A percentile compares a stretch with the other conserved stretches of the same genome.
Conservation (phyloP, 2,888 invertebrate species). For the Hololepta plana region DNA sequence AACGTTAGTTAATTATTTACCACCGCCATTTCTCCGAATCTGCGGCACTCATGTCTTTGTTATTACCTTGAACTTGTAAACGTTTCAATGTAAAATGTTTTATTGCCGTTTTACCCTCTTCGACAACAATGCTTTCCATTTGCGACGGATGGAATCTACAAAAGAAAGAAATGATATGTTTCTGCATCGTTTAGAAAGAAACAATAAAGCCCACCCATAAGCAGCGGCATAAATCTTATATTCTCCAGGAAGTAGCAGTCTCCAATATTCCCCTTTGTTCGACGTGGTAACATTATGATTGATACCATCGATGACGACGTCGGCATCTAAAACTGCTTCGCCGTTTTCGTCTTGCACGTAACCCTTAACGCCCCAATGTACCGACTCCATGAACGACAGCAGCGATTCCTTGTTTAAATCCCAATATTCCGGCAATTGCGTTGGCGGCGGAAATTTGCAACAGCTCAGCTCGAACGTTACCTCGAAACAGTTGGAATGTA, state of each 20-base stretch:
- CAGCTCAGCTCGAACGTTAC: constrained; percentile 94
- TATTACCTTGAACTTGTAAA: too few relatives aligned
- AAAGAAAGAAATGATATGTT: constrained; percentile 11
- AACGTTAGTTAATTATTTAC: too few relatives aligned
- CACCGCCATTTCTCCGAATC: too few relatives aligned
- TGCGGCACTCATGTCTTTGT: too few relatives aligned
- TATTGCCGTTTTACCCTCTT: constrained; percentile 22
- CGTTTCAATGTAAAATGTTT: constrained; percentile 27
- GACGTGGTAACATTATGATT: constrained; percentile 66
- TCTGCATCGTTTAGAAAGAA: background rate
- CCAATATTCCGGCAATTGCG: constrained; percentile 65
- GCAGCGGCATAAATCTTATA: constrained; percentile 60
- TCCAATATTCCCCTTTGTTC: constrained; percentile 81
- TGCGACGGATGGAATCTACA: constrained; percentile 35
- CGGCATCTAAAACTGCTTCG: constrained; percentile 51
- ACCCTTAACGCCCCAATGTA: constrained; percentile 52
- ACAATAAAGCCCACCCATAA: constrained; percentile 39
- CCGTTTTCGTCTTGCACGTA: constrained; percentile 42
- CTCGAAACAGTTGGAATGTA: constrained; percentile 88
- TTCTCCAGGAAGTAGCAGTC: constrained; percentile 72
- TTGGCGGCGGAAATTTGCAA: constrained; percentile 73
- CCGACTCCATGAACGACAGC: constrained; percentile 67
- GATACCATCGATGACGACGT: constrained; percentile 57
- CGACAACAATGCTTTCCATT: constrained; percentile 22
- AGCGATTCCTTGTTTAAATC: constrained; percentile 68